Base-by-base conservation (phyloP, 2,113 vertebrate species). In the Amphilophus citrinellus region DNA sequence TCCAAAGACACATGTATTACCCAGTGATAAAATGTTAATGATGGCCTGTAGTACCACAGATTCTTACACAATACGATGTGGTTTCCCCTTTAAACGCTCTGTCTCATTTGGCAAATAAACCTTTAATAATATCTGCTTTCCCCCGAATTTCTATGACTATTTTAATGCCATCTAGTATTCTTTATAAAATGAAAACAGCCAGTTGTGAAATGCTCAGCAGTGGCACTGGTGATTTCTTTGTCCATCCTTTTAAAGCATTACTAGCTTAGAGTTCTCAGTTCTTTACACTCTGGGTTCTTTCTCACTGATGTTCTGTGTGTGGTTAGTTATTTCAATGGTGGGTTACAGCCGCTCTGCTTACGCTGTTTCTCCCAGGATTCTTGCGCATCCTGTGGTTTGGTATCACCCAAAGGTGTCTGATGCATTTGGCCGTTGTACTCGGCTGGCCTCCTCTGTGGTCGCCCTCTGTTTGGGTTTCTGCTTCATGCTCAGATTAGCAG, bases 331-430 rank as follows among this genome's bases (percentile, higher is more conserved):
- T 94, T 94, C 87, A 91, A 80, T 82, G 71, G 87, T 87, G 89
- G 87, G 87, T 84, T 92, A 78, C 93, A 92, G 92, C 91, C 91
- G 89, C 93, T 84, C 84, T 61, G 83, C 77, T 81, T 68, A 80
- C 65, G 75, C 75, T 20, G 22, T 76, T 62, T 61, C 76, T 90
- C 81, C 82, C 61, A 78, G 84, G 85, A 87, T 68, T 83, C 62
- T 84, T 84, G 83, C 32, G 79, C 83, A 60, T 90, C 84, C 79
- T 89, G 92, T n/a, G 93, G 94, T 95, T 93, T 87, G 88, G 89
- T 92, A 84, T 93, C 93, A 86, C 90, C 92, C 92, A 61, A 92
- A 95, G 93, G 94, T 95, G 93, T 95, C 89, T 89, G 81, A 90
- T 91, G 89, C 84, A 75, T 88, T 94, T 94, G 94, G 92, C 91